These are phyloP conservation scores for Coendou prehensilis DNA, from an alignment of 2,797 vertebrate species.

Conservation along the genomic window DNA sequence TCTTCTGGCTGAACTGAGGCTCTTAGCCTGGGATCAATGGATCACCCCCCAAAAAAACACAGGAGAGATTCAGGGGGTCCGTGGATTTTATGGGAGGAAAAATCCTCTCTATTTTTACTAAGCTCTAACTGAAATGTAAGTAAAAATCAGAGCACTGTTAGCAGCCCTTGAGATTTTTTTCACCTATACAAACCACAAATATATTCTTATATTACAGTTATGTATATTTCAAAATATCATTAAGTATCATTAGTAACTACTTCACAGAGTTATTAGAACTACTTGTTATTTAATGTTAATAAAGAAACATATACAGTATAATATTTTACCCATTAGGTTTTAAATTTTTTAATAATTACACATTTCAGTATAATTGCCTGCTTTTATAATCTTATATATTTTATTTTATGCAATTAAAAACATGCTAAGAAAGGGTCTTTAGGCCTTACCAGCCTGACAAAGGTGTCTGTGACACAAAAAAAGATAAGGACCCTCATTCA, in stretches of 20 bases:
- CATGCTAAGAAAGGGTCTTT: neutral
- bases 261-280: constrained; percentile 30
- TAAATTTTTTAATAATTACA: constrained; percentile 30
- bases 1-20: neutral
- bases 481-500: neutral
- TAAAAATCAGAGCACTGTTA: constrained; percentile 19
- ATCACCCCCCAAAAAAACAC: neutral
- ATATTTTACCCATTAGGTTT: neutral
- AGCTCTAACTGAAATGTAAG: constrained; percentile 28
- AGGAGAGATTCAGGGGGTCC: neutral
- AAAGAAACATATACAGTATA: constrained; percentile 7
- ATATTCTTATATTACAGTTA: constrained; percentile 13
- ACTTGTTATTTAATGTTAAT: constrained; percentile 26
- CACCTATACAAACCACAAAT: neutral
- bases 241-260: neutral
- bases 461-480: neutral
- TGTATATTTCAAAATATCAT: constrained; percentile 51
- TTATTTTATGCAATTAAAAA: constrained; percentile 65
- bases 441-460: neutral
- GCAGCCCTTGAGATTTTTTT: neutral
- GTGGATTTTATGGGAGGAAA: neutral
- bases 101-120: constrained; percentile 40
- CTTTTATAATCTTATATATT: constrained; percentile 50
- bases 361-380: constrained; percentile 43
- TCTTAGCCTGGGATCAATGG: neutral